phyloP scores from a whole-genome alignment of 2,797 vertebrate genomes.

The Sebastes kiyomatsui region DNA sequence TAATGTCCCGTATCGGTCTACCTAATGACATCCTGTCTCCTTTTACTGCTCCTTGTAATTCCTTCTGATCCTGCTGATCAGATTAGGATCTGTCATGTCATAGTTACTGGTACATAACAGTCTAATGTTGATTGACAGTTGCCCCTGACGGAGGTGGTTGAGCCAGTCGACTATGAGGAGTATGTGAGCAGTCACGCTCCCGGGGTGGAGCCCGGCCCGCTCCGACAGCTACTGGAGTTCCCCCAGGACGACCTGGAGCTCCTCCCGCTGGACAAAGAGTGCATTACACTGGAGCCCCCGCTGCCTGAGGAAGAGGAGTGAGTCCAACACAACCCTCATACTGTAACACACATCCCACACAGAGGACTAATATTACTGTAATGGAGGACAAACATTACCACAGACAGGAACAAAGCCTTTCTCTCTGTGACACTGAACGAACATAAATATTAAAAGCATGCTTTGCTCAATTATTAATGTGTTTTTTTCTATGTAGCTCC shows the following conservation, averaged over 20 bases:
- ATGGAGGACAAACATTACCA: constrained; percentile 40
- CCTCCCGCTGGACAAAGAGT: constrained; percentile 88
- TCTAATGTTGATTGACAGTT: constrained; percentile 77
- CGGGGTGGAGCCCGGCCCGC: constrained; percentile 84
- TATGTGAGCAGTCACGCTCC: constrained; percentile 88
- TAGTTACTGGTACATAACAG: constrained; percentile 15
- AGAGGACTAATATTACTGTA: constrained; percentile 35
- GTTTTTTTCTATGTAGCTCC: constrained; percentile 77
- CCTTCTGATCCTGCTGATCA: constrained; percentile 11
- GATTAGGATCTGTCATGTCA: constrained; percentile 4
- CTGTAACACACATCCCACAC: constrained; percentile 8
- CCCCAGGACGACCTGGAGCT: constrained; percentile 90
- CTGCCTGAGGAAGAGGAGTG: constrained; percentile 89
- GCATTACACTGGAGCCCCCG: constrained; percentile 87
- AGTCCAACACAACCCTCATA: constrained; percentile 39
- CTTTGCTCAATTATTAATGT: constrained; percentile 72
- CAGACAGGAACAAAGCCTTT: constrained; percentile 55
- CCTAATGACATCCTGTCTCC: not conserved
- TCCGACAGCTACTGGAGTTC: constrained; percentile 89
- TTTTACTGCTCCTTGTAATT: not conserved
- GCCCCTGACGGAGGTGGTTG: constrained; percentile 90
- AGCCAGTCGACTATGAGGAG: constrained; percentile 92
- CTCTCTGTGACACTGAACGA: constrained; percentile 34
- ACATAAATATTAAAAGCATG: constrained; percentile 66
- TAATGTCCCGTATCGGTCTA: not conserved